Base-by-base conservation (phyloP, 2,113 vertebrate species). In the Poeciliopsis turrubarensis region DNA sequence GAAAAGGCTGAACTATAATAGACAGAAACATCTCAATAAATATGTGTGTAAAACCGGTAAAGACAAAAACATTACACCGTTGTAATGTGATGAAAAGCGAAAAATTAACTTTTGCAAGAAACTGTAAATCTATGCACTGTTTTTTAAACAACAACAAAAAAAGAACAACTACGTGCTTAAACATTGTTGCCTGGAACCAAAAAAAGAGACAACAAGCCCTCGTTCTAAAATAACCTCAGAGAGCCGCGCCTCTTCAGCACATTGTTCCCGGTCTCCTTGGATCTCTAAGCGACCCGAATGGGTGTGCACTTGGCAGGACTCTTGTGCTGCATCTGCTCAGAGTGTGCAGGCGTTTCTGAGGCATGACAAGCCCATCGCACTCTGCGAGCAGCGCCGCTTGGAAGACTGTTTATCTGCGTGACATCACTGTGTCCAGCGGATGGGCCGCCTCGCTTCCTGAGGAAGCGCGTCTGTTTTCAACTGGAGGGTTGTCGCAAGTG, bases 171-270 rank as follows among this genome's bases (percentile, higher is more conserved):
- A 57, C 70, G 65, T 57, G 77, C 61, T 77, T 29, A 62, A 47
- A 72, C 64, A 66, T 70, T 76, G 75, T 34, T 29, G 82, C 70
- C 73, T 78, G 66, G 66, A 85, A 86, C 65, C 73, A 34, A 76
- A 78, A 85, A 65, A 9, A 22, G 51, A 85, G 57, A 85, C 66
- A 68, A 85, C 80, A 74, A 86, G 71, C 65, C 76, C 22, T 66
- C 71, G 80, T 90, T 79, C 87, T 75, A 86, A 92, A 91, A 89
- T 91, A 89, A 87, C 86, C 85, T 78, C 81, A 70, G 74, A 72
- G 73, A 87, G 79, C 89, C 85, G 65, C 86, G 82, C 86, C 89
- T 91, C 85, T 79, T 65, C 68, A 74, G 47, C 71, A 90, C 82
- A 90, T 89, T 90, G 87, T 91, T 91, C 77, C 87, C 80, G 75